phyloP scores from a whole-genome alignment of 2,888 invertebrate species.

The Clitarchus hookeri region DNA sequence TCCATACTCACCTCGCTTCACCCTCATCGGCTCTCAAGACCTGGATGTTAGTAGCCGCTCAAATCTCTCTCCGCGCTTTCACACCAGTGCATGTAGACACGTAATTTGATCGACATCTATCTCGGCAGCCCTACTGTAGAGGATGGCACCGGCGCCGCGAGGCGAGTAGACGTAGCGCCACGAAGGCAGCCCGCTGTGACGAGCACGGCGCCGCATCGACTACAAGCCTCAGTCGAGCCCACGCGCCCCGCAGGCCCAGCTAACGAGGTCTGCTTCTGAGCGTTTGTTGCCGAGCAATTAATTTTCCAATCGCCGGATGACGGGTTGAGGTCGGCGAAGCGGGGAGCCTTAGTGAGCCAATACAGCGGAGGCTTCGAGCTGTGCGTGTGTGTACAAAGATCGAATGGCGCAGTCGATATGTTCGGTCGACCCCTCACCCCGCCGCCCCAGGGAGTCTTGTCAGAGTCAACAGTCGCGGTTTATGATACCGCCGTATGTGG shows the following conservation, averaged over 20 bases:
- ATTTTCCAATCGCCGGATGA: not conserved
- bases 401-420: not conserved
- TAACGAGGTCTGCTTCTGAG: not conserved
- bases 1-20: too few relatives aligned
- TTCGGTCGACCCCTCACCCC: not conserved
- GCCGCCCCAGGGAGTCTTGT: not conserved
- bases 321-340: not conserved
- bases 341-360: conserved; percentile 7
- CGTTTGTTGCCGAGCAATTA: not conserved
- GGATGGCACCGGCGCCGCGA: too few relatives aligned
- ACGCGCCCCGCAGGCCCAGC: not conserved
- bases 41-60: too few relatives aligned
- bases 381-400: not conserved
- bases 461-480: conserved; percentile 14
- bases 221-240: too few relatives aligned
- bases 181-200: too few relatives aligned
- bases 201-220: too few relatives aligned
- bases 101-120: too few relatives aligned
- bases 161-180: too few relatives aligned
- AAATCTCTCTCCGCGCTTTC: too few relatives aligned
- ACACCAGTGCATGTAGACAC: too few relatives aligned
- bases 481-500: not conserved
- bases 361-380: not conserved
- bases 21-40: too few relatives aligned
- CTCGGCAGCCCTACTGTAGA: too few relatives aligned